A percentile compares a stretch with the other conserved stretches of the same genome.
phyloP scores from a whole-genome alignment of 2,797 vertebrate species.

The Meda fulgida region DNA sequence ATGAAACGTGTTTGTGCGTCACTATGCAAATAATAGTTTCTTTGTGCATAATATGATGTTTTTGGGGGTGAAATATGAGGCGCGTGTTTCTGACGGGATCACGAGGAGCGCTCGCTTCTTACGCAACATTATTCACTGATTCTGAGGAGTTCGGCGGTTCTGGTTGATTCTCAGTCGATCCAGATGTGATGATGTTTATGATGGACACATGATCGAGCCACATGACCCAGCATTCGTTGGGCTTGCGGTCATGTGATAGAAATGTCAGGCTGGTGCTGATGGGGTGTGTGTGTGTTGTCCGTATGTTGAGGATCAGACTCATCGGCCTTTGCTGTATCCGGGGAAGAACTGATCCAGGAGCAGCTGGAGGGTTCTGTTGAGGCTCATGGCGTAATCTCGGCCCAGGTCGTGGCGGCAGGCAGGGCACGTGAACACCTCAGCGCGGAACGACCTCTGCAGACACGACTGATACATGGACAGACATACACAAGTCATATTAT shows the following conservation, averaged over 20 bases:
- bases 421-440: constrained; percentile 95
- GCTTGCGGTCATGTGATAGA: constrained; percentile 13
- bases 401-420: constrained; percentile 96
- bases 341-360: constrained; percentile 99
- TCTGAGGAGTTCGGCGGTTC: not conserved
- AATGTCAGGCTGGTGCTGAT: constrained; percentile 74
- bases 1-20: not conserved
- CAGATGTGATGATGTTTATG: not conserved
- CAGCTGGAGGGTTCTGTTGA: constrained; percentile 92
- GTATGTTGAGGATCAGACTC: constrained; percentile 70
- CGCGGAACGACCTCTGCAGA: constrained; percentile 95
- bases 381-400: constrained; percentile 91
- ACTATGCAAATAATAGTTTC: not conserved
- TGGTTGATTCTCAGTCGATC: not conserved
- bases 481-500: no score
- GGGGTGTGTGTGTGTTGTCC: constrained; percentile 27
- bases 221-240: not conserved
- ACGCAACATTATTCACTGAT: not conserved
- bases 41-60: not conserved
- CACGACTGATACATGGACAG: constrained; percentile 65
- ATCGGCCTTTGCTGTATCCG: constrained; percentile 99
- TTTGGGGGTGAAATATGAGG: not conserved
- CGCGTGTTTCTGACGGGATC: not conserved
- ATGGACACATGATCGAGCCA: not conserved
- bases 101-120: not conserved